phyloP scores from a whole-genome alignment of 2,113 vertebrate genomes.

The Mesocricetus auratus region DNA sequence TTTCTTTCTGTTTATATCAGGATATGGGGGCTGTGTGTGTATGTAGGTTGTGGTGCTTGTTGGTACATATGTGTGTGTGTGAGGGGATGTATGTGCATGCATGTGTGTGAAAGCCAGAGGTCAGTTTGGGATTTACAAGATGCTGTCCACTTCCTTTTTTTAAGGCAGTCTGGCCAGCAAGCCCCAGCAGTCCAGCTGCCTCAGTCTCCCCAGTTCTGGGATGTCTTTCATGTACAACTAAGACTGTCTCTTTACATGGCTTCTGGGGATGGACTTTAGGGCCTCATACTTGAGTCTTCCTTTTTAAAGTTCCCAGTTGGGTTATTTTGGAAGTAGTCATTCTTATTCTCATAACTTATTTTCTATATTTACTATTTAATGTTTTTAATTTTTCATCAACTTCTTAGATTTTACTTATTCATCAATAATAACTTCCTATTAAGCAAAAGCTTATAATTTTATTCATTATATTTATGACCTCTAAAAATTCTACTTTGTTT shows the following conservation, averaged over 20 bases:
- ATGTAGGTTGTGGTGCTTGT: neutral
- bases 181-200: neutral
- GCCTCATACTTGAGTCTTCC: neutral
- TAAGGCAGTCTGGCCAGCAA: neutral
- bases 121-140: neutral
- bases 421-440: neutral
- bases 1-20: neutral
- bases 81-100: neutral
- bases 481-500: neutral
- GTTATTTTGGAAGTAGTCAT: neutral
- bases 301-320: neutral
- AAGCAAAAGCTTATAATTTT: neutral
- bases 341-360: constrained; percentile 18
- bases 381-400: neutral
- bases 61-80: neutral
- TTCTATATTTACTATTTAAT: neutral
- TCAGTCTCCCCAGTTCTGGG: neutral
- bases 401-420: neutral
- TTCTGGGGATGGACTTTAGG: neutral
- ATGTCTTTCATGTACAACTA: neutral
- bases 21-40: neutral
- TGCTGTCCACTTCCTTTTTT: neutral
- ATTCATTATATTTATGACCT: neutral
- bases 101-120: neutral
- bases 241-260: neutral